A percentile compares a stretch with the other conserved stretches of the same genome.
Conservation (phyloP, 2,797 vertebrate species). For the Liasis olivaceus region DNA sequence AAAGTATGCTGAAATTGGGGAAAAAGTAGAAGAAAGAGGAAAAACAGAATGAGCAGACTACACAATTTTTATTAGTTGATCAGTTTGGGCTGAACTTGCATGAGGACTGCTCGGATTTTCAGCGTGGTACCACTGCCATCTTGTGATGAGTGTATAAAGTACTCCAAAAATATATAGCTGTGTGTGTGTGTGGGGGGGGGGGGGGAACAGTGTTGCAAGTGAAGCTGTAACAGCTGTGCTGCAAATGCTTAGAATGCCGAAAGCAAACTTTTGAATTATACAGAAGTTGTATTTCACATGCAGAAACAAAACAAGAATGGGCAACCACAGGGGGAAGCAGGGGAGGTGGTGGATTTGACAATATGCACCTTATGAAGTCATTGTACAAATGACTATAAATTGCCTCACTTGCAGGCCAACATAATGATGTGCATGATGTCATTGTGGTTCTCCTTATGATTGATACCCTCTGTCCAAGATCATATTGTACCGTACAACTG, state of each 20-base stretch:
- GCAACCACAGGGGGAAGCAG: background rate
- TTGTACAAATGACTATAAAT: background rate
- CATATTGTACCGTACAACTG: background rate
- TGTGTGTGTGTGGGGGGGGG: background rate
- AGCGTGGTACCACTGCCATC: slow-evolving; percentile 60
- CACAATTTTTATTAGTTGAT: background rate
- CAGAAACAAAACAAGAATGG: background rate
- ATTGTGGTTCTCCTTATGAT: background rate
- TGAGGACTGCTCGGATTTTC: background rate
- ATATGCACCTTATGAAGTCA: background rate
- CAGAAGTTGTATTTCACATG: background rate
- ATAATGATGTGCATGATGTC: background rate
- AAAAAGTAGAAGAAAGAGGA: too few relatives aligned
- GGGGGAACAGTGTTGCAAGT: background rate
- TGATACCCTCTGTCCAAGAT: slow-evolving; percentile 31
- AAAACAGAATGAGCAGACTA: background rate
- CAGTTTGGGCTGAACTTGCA: background rate
- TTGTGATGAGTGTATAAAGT: slow-evolving; percentile 50
- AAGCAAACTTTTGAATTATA: background rate
- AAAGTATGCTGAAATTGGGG: background rate
- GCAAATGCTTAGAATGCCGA: background rate
- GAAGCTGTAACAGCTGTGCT: background rate
- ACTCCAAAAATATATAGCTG: slow-evolving; percentile 8
- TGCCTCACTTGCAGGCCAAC: background rate
- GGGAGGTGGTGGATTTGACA: background rate